Base-by-base conservation (phyloP, 2,888 invertebrate species). In the Oligia strigilis region DNA sequence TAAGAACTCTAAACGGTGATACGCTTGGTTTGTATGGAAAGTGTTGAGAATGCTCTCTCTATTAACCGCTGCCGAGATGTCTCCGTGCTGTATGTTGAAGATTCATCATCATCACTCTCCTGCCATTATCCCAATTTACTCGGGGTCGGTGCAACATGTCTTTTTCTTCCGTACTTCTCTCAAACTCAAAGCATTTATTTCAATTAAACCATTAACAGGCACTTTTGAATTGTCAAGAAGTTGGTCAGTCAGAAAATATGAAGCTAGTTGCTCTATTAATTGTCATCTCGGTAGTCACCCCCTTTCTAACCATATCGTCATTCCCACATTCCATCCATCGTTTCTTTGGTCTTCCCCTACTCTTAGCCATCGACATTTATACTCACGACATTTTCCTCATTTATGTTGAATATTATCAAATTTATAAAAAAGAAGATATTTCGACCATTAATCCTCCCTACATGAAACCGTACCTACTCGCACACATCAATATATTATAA, bases 401-500 rank as follows among this genome's bases (percentile, higher is more conserved):
- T 62, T 62, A 29, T 29, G 29, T 29, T 29, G 19, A 65, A 11
- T 2, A 40, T 19, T 11, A 62, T 14, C 13, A 62, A 11, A 11
- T n/a, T n/a, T n/a, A n/a, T n/a, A n/a, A 19, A 64, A 65, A 72
- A 40, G 8, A 58, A 23, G 9, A 65, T 40, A 6, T 17, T 5
- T 19, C 14, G 2, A 40, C 14, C 40, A 69, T 40, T 29, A n/a
- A n/a, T n/a, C n/a, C n/a, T n/a, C n/a, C n/a, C n/a, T n/a, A n/a
- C 69, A 80, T 40, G 69, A 73, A 73, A 75, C 69, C 40, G 14
- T 62, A 72, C 76, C 72, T 82, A 74, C 46, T 69, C 17, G 17
- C n/a, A 55, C 40, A 70, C 72, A 83, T 76, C 14, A 11, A 49
- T 82, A 75, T 76, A 71, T 65, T 55, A 76, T 55, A 75, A 69